Evolutionary conservation across 1,140 invertebrate species (phyloP), one percentile per base, ranked within the genome.

Genomic region (Pachyrhynchus sulphureomaculatus): DNA sequence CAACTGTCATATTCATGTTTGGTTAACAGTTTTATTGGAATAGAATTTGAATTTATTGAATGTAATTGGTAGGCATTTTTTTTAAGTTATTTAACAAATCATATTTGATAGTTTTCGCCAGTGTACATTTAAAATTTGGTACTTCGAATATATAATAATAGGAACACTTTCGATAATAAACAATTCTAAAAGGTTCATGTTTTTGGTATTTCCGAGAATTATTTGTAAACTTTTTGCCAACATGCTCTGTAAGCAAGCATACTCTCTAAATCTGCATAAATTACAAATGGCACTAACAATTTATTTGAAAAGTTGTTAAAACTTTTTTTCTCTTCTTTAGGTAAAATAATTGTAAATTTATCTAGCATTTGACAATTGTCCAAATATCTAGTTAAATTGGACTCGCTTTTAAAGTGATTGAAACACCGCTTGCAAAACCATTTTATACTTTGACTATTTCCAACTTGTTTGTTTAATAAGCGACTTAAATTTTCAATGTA

Each of bases 211-310:
- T 54, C 44, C 15, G 13, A 23, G 47, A 18, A 44, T 61, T 23
- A 9, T 68, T 49, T 6, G 71, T 24, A 26, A n/a, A n/a, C n/a
- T n/a, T n/a, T n/a, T n/a, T n/a, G n/a, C n/a, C n/a, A n/a, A n/a
- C n/a, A n/a, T n/a, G n/a, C n/a, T n/a, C n/a, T n/a, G n/a, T n/a
- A n/a, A n/a, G n/a, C 24, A 3, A 26, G 8, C 3, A 26, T 3
- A 45, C 64, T 68, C 66, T 76, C 70, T 34, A 75, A 64, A 65
- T 76, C 70, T 12, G 68, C 70, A 54, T 76, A 75, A 48, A 75
- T 65, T n/a, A 68, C 57, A 54, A 75, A 70, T 33, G 67, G 66
- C 37, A 68, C 53, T 42, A 47, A 37, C 62, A 67, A 51, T 62
- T 67, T 65, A 47, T 59, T 57, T 15, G 52, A 21, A 55, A 53